phyloP scores from a whole-genome alignment of 2,113 vertebrate genomes.

The Microcebus tavaratra region DNA sequence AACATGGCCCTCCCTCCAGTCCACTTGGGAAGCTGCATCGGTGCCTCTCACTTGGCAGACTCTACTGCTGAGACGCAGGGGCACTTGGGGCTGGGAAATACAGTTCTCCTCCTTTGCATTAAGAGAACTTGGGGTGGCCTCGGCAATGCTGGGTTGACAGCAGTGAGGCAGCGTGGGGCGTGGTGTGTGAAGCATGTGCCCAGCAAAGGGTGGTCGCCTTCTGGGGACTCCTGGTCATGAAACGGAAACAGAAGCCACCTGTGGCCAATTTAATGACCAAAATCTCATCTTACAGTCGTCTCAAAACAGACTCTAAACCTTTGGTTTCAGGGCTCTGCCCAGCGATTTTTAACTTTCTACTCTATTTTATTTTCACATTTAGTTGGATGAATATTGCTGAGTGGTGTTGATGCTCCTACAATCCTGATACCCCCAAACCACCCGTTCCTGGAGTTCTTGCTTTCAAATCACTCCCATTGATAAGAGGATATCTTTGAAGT shows the following conservation, averaged over 20 bases:
- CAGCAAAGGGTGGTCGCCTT: fast-evolving
- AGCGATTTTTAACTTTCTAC: fast-evolving
- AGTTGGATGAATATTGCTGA: fast-evolving
- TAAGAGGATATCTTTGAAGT: not conserved
- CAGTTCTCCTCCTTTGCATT: not conserved
- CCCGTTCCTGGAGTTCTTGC: fast-evolving
- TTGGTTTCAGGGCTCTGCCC: fast-evolving
- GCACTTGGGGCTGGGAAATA: not conserved
- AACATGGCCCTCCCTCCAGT: not conserved
- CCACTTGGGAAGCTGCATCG: fast-evolving
- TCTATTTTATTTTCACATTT: not conserved
- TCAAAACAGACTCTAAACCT: too few species aligned
- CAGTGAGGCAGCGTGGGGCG: fast-evolving
- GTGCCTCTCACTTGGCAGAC: too few species aligned
- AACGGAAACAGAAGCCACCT: not conserved
- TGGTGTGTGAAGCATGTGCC: fast-evolving
- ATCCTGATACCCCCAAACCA: fast-evolving
- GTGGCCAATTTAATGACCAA: fast-evolving
- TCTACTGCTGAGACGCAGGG: not conserved
- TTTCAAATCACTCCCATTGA: not conserved
- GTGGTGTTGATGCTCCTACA: fast-evolving
- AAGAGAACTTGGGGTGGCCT: not conserved
- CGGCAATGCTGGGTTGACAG: too few species aligned
- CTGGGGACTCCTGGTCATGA: not conserved
- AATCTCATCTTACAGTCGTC: not conserved